A percentile compares a stretch with the other conserved stretches of the same genome.
Evolutionary conservation across 1,140 invertebrate genomes (phyloP).

Genomic region (Scaptodrosophila lebanonensis): DNA sequence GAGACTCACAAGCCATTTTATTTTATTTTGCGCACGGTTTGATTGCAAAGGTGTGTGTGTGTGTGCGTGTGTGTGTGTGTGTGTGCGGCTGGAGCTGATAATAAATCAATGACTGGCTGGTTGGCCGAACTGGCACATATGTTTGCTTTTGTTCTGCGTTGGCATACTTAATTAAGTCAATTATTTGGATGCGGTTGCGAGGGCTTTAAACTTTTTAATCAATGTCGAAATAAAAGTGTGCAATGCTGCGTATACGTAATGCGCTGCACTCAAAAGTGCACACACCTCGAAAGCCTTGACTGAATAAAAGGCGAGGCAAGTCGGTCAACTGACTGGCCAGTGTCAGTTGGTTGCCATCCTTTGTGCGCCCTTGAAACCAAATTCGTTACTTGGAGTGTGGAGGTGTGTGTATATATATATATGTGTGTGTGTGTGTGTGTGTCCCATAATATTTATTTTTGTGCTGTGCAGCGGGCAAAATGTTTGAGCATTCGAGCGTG

Average conservation of each 20-base stretch:
- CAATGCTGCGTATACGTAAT: conserved; percentile 49
- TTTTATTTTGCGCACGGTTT: conserved; percentile 37
- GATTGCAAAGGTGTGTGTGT: conserved; percentile 15
- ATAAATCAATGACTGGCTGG: conserved; percentile 53
- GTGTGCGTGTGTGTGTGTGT: conserved; percentile 19
- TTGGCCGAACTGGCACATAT: not conserved
- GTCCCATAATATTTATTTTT: too few relatives aligned
- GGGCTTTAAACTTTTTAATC: conserved; percentile 55
- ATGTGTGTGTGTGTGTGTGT: too few relatives aligned
- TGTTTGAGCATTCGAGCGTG: too few relatives aligned
- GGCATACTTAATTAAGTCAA: conserved; percentile 64
- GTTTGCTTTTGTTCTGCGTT: too few relatives aligned
- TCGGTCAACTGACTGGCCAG: not conserved
- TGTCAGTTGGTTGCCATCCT: conserved; percentile 27
- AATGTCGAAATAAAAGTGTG: conserved; percentile 20
- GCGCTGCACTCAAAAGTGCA: conserved; percentile 12
- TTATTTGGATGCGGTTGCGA: conserved; percentile 58
- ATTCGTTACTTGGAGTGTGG: too few relatives aligned
- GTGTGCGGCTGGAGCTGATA: conserved; percentile 7
- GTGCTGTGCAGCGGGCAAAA: too few relatives aligned
- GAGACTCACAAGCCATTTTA: conserved; percentile 37
- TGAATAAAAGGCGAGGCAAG: conserved; percentile 16
- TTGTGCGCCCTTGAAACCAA: conserved; percentile 43
- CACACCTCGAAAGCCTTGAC: conserved; percentile 65
- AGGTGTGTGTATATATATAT: too few relatives aligned